Percentiles rank a stretch among this genome's conserved stretches.
Conservation (phyloP, 1,140 invertebrate genomes). For the Papilio polytes region DNA sequence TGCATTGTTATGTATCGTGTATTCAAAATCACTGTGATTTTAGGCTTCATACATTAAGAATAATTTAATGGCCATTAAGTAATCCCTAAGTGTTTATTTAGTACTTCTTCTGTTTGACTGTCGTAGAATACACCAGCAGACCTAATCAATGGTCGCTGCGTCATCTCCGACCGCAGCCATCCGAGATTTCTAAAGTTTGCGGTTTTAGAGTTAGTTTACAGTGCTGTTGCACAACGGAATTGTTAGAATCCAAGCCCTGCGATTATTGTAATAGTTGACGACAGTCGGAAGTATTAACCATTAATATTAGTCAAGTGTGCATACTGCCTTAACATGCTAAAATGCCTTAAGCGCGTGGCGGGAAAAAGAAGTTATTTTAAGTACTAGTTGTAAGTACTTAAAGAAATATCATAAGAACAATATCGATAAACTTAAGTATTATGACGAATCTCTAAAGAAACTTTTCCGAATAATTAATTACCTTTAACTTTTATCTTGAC, state of each 20-base stretch:
- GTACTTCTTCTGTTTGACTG: neutral
- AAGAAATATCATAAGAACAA: neutral
- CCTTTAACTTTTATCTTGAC: constrained; percentile 35
- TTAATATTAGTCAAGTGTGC: neutral
- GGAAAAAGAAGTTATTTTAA: neutral
- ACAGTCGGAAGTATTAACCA: constrained; percentile 59
- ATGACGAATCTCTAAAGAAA: constrained; percentile 24
- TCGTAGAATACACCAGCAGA: constrained; percentile 8
- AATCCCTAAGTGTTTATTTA: too few species aligned
- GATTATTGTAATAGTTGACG: constrained; percentile 71
- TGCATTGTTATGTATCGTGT: neutral
- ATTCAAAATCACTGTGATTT: neutral
- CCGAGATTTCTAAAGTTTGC: constrained; percentile 57
- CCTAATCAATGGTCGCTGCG: constrained; percentile 23
- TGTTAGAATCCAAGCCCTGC: constrained; percentile 51
- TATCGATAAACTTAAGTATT: neutral
- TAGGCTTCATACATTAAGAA: neutral
- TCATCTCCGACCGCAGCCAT: constrained; percentile 45
- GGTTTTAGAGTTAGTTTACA: constrained; percentile 46
- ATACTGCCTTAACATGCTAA: too few species aligned
- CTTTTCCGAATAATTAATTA: constrained; percentile 26
- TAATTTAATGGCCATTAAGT: too few species aligned
- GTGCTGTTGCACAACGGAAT: constrained; percentile 62
- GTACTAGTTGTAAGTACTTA: neutral
- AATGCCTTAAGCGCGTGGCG: too few species aligned